phyloP scores from a whole-genome alignment of 2,888 invertebrate genomes.

The Auanema sp. region DNA sequence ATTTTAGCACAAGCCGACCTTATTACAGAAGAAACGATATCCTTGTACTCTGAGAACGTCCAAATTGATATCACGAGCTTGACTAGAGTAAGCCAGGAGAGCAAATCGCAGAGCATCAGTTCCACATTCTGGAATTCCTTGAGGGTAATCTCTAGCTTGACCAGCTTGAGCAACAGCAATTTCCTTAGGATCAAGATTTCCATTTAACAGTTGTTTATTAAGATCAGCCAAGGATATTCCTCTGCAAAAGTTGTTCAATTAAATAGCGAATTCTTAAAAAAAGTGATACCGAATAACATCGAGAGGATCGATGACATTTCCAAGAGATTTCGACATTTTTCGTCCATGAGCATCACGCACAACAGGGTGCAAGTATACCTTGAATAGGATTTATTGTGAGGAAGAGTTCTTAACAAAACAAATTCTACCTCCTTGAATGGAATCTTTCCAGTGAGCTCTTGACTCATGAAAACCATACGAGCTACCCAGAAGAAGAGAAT shows the following conservation, averaged over 20 bases:
- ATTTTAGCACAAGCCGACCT: slow-evolving; percentile 22
- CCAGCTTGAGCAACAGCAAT: slow-evolving; percentile 74
- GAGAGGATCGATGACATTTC: slow-evolving; percentile 95
- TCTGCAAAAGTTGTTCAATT: slow-evolving; percentile 35
- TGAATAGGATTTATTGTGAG: slow-evolving; percentile 9
- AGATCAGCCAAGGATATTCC: slow-evolving; percentile 81
- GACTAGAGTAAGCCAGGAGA: slow-evolving; percentile 83
- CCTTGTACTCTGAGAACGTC: slow-evolving; percentile 86
- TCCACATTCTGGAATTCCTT: slow-evolving; percentile 67
- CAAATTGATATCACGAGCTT: slow-evolving; percentile 90
- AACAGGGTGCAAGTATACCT: slow-evolving; percentile 93
- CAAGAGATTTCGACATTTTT: slow-evolving; percentile 98
- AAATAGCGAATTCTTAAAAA: slow-evolving; percentile 3
- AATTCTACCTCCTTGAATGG: slow-evolving; percentile 78
- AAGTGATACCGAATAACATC: slow-evolving; percentile 77
- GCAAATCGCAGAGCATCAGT: slow-evolving; percentile 91
- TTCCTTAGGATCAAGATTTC: slow-evolving; percentile 85
- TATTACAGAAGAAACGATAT: slow-evolving; percentile 63
- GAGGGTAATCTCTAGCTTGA: slow-evolving; percentile 65
- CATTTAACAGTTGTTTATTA: slow-evolving; percentile 75
- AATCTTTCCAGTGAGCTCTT: slow-evolving; percentile 82
- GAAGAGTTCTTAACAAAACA: neutral
- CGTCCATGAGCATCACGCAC: slow-evolving; percentile 95
- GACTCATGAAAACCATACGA: slow-evolving; percentile 96
- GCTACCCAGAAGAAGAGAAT: slow-evolving; percentile 99